phyloP scores from a whole-genome alignment of 1,140 invertebrate genomes.

The Formica selysi region DNA sequence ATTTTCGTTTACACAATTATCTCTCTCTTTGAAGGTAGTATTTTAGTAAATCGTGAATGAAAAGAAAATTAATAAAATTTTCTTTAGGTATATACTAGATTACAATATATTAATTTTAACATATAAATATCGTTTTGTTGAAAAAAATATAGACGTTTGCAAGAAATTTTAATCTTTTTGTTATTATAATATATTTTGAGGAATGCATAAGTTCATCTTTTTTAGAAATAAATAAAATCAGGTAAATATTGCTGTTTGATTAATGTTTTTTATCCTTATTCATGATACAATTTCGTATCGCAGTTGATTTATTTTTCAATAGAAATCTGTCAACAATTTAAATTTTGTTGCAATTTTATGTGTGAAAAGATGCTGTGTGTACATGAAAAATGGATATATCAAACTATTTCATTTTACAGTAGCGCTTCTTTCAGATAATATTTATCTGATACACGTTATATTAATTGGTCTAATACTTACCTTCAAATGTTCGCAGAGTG shows the following conservation, averaged over 20 bases:
- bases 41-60: background rate
- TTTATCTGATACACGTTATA: constrained; percentile 15
- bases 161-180: background rate
- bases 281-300: background rate
- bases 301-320: background rate
- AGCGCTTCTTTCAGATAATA: background rate
- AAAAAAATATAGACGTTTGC: background rate
- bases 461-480: constrained; percentile 53
- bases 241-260: background rate
- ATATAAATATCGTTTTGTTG: background rate
- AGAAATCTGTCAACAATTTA: constrained; percentile 14
- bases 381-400: background rate
- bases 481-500: background rate
- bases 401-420: background rate
- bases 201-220: background rate
- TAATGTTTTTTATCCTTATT: constrained; percentile 7
- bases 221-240: background rate
- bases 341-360: constrained; percentile 1
- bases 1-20: constrained; percentile 50
- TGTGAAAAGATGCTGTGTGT: background rate
- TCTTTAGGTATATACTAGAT: background rate
- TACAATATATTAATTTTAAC: background rate
- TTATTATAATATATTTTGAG: background rate
- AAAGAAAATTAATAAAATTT: background rate
- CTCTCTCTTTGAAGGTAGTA: background rate